Conservation (phyloP, 2,113 vertebrate species). For the Panthera tigris region DNA sequence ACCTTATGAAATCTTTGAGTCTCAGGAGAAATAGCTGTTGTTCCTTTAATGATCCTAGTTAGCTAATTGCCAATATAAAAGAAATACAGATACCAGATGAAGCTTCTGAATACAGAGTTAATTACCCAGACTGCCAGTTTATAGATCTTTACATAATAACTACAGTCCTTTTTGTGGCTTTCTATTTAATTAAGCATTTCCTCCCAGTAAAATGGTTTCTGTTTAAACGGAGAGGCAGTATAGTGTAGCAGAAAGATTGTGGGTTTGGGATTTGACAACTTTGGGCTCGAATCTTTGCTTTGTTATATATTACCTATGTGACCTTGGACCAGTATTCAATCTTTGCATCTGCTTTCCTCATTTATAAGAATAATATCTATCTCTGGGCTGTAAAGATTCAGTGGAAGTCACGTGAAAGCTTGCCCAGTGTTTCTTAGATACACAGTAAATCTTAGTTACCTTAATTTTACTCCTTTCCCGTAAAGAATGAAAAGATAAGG, state of each 20-base stretch:
- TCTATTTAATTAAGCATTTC: conserved; percentile 58
- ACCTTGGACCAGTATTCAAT: conserved; percentile 22
- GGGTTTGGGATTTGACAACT: conserved; percentile 22
- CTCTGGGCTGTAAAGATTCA: conserved; percentile 25
- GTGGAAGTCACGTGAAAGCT: conserved; percentile 7
- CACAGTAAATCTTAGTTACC: neutral
- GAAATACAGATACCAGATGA: conserved; percentile 37
- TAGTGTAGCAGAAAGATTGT: neutral
- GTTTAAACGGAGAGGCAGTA: conserved; percentile 29
- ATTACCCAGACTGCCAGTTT: conserved; percentile 43
- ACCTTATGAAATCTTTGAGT: neutral
- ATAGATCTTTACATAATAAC: conserved; percentile 36
- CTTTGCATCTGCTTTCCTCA: conserved; percentile 1
- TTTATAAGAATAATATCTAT: neutral
- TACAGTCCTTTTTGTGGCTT: neutral
- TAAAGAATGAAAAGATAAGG: conserved; percentile 26
- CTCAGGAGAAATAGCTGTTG: conserved; percentile 60
- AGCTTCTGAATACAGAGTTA: conserved; percentile 35
- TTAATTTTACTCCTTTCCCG: conserved; percentile 23
- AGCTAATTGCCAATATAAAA: conserved; percentile 45
- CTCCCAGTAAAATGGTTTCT: neutral
- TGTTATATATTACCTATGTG: neutral
- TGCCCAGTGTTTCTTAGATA: neutral
- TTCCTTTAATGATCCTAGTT: conserved; percentile 45
- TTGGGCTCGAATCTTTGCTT: neutral